phyloP scores from a whole-genome alignment of 2,797 vertebrate species.

The Alectoris magna region DNA sequence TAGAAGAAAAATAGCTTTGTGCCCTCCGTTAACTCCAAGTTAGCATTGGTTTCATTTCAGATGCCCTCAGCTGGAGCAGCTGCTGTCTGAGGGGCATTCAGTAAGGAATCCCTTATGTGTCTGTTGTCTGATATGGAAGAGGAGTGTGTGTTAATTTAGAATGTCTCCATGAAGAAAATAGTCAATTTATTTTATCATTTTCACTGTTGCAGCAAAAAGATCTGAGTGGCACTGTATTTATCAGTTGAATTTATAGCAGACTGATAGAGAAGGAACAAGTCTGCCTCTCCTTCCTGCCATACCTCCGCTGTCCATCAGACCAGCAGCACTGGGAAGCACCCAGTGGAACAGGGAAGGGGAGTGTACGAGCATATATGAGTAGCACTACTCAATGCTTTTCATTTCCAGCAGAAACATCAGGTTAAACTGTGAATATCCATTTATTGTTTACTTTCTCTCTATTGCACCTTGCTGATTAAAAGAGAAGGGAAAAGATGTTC shows the following conservation, averaged over 20 bases:
- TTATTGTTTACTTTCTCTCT: background rate
- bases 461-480: background rate
- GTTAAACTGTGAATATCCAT: background rate
- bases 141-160: background rate
- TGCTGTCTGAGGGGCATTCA: background rate
- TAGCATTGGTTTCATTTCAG: background rate
- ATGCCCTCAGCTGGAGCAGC: background rate
- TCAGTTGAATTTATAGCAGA: background rate
- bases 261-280: background rate
- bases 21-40: background rate
- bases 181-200: background rate
- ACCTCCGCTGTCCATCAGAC: background rate
- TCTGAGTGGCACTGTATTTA: background rate
- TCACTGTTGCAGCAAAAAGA: background rate
- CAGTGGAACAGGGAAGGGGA: background rate
- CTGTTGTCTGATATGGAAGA: background rate
- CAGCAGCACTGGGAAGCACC: background rate
- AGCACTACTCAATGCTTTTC: background rate
- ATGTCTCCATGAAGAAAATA: background rate
- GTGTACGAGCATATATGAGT: rapidly evolving
- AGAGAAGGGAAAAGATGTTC: background rate
- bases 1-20: background rate
- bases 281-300: background rate
- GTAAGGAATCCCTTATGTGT: background rate
- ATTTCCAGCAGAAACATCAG: background rate